Evolutionary conservation across 2,113 vertebrate genomes (phyloP).

Genomic region (Cyprinodon variegatus): DNA sequence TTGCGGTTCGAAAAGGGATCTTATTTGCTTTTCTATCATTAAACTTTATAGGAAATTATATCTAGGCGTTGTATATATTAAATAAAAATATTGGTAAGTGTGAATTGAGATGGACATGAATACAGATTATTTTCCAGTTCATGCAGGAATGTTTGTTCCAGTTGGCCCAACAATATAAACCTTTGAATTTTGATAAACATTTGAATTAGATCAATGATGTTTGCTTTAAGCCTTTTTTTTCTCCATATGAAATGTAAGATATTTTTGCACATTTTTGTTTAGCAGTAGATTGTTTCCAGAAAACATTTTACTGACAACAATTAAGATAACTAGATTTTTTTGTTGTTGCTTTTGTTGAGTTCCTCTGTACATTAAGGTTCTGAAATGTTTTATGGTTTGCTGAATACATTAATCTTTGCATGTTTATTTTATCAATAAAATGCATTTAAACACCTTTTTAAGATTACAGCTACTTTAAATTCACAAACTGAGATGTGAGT

Average conservation of each 20-base stretch:
- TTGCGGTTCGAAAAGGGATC: not conserved
- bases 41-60: slow-evolving; percentile 1
- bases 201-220: not conserved
- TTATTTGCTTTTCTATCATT: slow-evolving; percentile 5
- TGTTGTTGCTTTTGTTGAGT: slow-evolving; percentile 30
- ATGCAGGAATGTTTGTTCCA: not conserved
- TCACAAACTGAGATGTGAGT: not conserved
- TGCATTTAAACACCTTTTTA: not conserved
- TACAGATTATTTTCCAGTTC: not conserved
- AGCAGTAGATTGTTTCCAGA: slow-evolving; percentile 18
- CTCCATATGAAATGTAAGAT: slow-evolving; percentile 20
- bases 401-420: slow-evolving; percentile 43
- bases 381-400: slow-evolving; percentile 39
- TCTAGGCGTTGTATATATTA: slow-evolving; percentile 2
- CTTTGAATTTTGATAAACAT: not conserved
- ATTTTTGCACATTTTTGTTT: slow-evolving; percentile 37
- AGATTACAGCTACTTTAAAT: not conserved
- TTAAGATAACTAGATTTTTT: slow-evolving; percentile 28
- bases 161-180: not conserved
- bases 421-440: slow-evolving; percentile 70
- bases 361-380: slow-evolving; percentile 49
- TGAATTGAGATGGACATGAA: slow-evolving; percentile 2
- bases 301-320: slow-evolving; percentile 4
- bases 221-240: slow-evolving; percentile 11
- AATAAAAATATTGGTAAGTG: not conserved